A percentile compares a stretch with the other conserved stretches of the same genome.
These are phyloP conservation scores for Aphaenogaster floridana DNA, from an alignment of 1,140 invertebrate genomes.

Conservation along the genomic window DNA sequence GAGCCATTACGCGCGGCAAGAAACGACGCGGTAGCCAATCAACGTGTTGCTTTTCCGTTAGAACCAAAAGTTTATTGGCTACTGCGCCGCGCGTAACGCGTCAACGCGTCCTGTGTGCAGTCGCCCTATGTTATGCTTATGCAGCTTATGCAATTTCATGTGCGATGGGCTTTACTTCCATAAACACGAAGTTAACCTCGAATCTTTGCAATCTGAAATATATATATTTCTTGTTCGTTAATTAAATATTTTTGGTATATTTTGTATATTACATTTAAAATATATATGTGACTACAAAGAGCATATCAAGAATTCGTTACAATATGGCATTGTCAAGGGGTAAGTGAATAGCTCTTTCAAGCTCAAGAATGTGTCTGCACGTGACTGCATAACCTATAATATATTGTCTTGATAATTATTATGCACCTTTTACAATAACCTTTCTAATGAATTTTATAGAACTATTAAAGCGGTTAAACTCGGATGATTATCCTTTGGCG, in stretches of 20 bases:
- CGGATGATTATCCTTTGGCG: slow-evolving; percentile 73
- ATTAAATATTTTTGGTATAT: neutral
- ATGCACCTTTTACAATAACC: neutral
- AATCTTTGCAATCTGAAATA: neutral
- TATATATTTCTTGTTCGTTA: neutral
- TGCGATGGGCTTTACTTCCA: too few species aligned
- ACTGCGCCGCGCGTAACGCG: too few species aligned
- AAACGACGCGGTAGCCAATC: too few species aligned
- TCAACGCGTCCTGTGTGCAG: too few species aligned
- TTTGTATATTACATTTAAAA: slow-evolving; percentile 9
- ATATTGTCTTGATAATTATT: neutral
- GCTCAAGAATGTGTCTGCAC: neutral
- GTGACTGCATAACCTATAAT: slow-evolving; percentile 9
- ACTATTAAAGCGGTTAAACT: slow-evolving; percentile 68
- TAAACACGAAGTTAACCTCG: neutral
- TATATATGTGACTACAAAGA: neutral
- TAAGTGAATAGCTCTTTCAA: slow-evolving; percentile 50
- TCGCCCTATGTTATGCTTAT: too few species aligned
- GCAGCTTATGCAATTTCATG: too few species aligned
- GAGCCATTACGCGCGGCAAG: too few species aligned
- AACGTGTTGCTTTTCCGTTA: too few species aligned
- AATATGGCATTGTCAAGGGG: slow-evolving; percentile 71
- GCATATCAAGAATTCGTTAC: neutral
- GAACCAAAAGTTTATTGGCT: too few species aligned
- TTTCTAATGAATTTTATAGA: slow-evolving; percentile 64